Conservation (phyloP, 2,888 invertebrate species). For the Cataglyphis rosenhaueri region DNA sequence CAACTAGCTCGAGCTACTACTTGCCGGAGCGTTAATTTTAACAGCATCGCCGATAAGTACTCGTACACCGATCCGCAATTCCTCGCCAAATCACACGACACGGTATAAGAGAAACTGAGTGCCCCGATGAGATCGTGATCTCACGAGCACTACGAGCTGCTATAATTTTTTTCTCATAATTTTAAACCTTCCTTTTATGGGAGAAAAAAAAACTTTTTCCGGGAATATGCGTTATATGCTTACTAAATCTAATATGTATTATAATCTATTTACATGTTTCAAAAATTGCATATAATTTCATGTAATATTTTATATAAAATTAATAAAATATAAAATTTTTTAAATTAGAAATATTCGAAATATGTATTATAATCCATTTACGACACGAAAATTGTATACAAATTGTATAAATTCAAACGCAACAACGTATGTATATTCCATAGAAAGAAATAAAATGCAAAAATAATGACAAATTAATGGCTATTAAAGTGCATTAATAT, state of each 20-base stretch:
- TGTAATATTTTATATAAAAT: background rate
- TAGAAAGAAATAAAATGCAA: background rate
- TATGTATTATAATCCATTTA: background rate
- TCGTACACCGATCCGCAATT: background rate
- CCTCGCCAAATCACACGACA: background rate
- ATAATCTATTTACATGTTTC: no score
- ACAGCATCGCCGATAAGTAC: background rate
- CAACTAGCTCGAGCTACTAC: background rate
- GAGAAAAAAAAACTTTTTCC: background rate
- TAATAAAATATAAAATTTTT: background rate
- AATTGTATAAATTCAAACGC: background rate
- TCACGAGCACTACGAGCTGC: background rate
- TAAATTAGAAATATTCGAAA: background rate
- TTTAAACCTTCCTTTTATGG: background rate
- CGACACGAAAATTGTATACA: background rate
- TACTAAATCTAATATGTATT: no score
- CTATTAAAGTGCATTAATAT: background rate
- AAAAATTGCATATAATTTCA: background rate
- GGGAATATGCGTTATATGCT: background rate
- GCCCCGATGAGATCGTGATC: background rate
- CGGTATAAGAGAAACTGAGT: background rate
- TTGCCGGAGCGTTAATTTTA: slow-evolving; percentile 24
- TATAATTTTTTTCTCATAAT: background rate
- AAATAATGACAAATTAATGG: background rate
- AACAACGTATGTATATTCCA: background rate